These are phyloP conservation scores for Aepyceros melampus DNA, from an alignment of 2,113 vertebrate species.

Conservation along the genomic window DNA sequence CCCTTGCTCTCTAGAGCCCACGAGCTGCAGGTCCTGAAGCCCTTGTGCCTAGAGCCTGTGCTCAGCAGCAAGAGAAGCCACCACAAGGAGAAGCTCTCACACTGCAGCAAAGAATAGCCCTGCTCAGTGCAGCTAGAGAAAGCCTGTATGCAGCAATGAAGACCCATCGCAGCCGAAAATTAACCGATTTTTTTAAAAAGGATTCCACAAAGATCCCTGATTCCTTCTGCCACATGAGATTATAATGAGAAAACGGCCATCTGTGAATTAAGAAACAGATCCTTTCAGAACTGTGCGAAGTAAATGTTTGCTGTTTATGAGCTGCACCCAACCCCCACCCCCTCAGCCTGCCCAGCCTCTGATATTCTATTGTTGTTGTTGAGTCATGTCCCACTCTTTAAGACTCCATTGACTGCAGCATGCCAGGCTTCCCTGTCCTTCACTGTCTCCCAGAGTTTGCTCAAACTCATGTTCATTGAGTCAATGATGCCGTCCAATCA, in stretches of 20 bases:
- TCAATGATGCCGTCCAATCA: background rate
- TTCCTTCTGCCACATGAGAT: background rate
- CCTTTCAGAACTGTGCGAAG: background rate
- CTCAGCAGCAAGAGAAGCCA: background rate
- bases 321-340: accelerated
- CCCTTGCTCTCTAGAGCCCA: background rate
- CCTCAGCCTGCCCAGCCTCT: background rate
- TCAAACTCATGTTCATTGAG: background rate
- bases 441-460: background rate
- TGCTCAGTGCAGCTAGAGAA: background rate
- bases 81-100: background rate
- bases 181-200: background rate
- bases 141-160: background rate
- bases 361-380: background rate
- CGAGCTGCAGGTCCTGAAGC: background rate
- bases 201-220: background rate
- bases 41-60: background rate
- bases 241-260: background rate
- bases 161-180: background rate
- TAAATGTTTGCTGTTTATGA: background rate
- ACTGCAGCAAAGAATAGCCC: background rate
- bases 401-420: background rate
- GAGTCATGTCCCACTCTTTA: background rate
- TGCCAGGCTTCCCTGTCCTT: background rate
- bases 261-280: background rate